phyloP scores from a whole-genome alignment of 2,113 vertebrate species.

The Neopipo cinnamomea region DNA sequence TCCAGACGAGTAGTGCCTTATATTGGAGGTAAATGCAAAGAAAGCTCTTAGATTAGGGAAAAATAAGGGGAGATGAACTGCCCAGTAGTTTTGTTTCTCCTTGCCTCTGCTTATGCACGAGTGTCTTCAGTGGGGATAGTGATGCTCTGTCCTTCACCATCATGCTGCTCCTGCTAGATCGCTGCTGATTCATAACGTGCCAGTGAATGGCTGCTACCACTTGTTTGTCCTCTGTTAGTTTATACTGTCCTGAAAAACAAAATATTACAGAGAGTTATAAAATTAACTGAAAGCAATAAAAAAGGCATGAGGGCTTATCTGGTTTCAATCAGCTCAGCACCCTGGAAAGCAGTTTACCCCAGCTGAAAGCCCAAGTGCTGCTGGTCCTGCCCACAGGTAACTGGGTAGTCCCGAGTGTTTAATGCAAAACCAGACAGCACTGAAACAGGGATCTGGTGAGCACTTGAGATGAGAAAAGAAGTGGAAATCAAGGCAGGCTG shows the following conservation, averaged over 20 bases:
- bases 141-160: background rate
- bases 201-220: background rate
- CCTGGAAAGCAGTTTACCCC: background rate
- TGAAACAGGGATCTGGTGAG: background rate
- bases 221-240: background rate
- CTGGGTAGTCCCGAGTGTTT: background rate
- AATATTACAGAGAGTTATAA: background rate
- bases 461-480: background rate
- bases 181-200: rapidly evolving
- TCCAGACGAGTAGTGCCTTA: rapidly evolving
- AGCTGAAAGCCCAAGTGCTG: background rate
- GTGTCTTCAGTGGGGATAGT: background rate
- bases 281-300: background rate
- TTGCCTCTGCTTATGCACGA: background rate
- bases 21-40: background rate
- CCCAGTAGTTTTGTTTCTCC: background rate
- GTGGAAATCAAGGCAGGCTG: background rate
- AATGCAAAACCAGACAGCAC: background rate
- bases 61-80: background rate
- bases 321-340: background rate
- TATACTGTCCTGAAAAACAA: background rate
- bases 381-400: background rate
- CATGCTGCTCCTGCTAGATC: background rate
- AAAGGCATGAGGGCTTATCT: background rate
- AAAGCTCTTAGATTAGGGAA: background rate